Base-by-base conservation (phyloP, 2,797 vertebrate genomes). In the Anguilla obscura region DNA sequence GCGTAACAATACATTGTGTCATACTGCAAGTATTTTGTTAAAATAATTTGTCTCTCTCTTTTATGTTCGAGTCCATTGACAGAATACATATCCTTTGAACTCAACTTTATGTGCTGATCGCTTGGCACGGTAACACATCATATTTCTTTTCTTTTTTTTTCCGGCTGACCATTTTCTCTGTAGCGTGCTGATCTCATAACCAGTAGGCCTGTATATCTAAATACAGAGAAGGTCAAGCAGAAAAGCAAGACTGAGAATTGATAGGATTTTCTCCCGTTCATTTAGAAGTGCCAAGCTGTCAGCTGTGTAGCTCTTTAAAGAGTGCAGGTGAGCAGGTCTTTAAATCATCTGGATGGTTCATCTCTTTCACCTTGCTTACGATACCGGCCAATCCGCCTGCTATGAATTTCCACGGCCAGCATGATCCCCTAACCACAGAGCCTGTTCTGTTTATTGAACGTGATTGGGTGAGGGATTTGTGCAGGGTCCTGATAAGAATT, bases 281-380 rank as follows among this genome's bases (percentile, higher is more conserved):
- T 50, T 82, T n/a, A 50, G 74, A 16, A 18, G 56, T 16, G 56
- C 1, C 56, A 27, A 27, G 63, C 24, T 63, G 60, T 63, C 60
- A 21, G 60, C 16, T n/a, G n/a, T 9, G 6, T n/a, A 12, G 74
- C 33, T 45, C 74, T 79, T 3, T 45, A 45, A 45, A 45, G 40
- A 45, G 40, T 18, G 33, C 16, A 18, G 36, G 30, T 79, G 21
- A 45, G 74, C 74, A 30, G 74, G 7, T 40, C 18, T 7, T 40
- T 79, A 45, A 79, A 79, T 79, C 33, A 79, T 40, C 36, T 18
- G 74, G 74, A 40, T 79, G 74, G 33, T 7, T 79, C 74, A 79
- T 45, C 36, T 79, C 36, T 40, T 45, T 45, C 36, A 79, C 36
- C 36, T 40, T 45, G 36, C 74, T 79, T 16, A 40, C 74, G 18